phyloP scores from a whole-genome alignment of 2,888 invertebrate genomes.

The Cordilura impudica region DNA sequence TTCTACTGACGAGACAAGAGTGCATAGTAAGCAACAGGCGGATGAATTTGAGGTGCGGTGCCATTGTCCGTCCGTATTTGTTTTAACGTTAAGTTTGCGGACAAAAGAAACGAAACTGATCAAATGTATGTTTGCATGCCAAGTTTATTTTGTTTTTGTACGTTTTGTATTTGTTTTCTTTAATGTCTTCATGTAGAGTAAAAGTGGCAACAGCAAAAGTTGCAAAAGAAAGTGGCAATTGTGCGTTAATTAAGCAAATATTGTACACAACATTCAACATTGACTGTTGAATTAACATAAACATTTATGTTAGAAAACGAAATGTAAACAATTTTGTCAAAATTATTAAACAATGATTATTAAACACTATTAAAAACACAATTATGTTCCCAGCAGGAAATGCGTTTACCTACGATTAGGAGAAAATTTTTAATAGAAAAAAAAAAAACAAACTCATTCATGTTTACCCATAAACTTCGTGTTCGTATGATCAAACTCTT shows the following conservation, averaged over 20 bases:
- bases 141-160: constrained; percentile 40
- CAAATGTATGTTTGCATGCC: constrained; percentile 39
- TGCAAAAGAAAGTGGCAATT: constrained; percentile 60
- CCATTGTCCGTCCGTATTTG: constrained; percentile 6
- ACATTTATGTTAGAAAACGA: constrained; percentile 39
- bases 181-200: constrained; percentile 17
- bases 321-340: too few relatives aligned
- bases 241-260: constrained; percentile 64
- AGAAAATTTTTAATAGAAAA: too few relatives aligned
- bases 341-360: too few relatives aligned
- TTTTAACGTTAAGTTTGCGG: constrained; percentile 3
- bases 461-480: too few relatives aligned
- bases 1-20: constrained; percentile 20
- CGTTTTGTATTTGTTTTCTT: constrained; percentile 24
- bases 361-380: too few relatives aligned
- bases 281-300: constrained; percentile 55
- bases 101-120: constrained; percentile 22
- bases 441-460: too few relatives aligned
- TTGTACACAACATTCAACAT: constrained; percentile 29
- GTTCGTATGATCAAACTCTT: too few relatives aligned
- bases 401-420: too few relatives aligned
- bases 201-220: constrained; percentile 50
- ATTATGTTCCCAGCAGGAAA: too few relatives aligned
- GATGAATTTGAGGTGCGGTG: constrained; percentile 55
- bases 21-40: constrained; percentile 20